Evolutionary conservation across 1,140 invertebrate species (phyloP).

Genomic region (Rhopalosiphum maidis): DNA sequence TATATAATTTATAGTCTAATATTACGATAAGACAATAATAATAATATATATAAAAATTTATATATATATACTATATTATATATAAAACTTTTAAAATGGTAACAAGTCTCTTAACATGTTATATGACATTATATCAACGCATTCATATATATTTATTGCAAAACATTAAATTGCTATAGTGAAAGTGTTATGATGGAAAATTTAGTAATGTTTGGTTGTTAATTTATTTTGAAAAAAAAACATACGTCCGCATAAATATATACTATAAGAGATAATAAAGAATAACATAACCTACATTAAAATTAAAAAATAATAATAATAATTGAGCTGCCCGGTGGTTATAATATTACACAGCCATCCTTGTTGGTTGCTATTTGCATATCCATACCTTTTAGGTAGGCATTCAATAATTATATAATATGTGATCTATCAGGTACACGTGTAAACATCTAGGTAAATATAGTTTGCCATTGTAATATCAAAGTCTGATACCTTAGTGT

Average conservation of each 20-base stretch:
- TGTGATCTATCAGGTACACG: slow-evolving; percentile 39
- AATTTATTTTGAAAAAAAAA: neutral
- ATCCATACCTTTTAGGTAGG: neutral
- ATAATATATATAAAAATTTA: slow-evolving; percentile 3
- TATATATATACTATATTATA: slow-evolving; percentile 27
- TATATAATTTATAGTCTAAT: slow-evolving; percentile 14
- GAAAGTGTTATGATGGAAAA: neutral
- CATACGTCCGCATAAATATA: neutral
- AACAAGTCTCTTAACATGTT: slow-evolving; percentile 41
- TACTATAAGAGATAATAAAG: slow-evolving; percentile 23
- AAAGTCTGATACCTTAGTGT: neutral
- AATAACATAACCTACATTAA: slow-evolving; percentile 23
- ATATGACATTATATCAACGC: slow-evolving; percentile 26
- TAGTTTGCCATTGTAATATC: neutral
- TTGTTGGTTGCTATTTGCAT: neutral
- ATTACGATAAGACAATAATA: neutral
- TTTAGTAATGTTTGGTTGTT: slow-evolving; percentile 8
- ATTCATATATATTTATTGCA: slow-evolving; percentile 18
- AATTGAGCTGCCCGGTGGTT: slow-evolving; percentile 41
- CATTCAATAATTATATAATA: slow-evolving; percentile 31
- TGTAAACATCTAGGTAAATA: slow-evolving; percentile 32
- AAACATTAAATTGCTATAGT: slow-evolving; percentile 10
- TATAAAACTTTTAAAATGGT: slow-evolving; percentile 43
- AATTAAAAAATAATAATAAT: slow-evolving; percentile 47
- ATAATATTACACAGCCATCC: slow-evolving; percentile 40